These are phyloP conservation scores for Gadopsis marmoratus DNA, from an alignment of 2,797 vertebrate species.

Conservation along the genomic window DNA sequence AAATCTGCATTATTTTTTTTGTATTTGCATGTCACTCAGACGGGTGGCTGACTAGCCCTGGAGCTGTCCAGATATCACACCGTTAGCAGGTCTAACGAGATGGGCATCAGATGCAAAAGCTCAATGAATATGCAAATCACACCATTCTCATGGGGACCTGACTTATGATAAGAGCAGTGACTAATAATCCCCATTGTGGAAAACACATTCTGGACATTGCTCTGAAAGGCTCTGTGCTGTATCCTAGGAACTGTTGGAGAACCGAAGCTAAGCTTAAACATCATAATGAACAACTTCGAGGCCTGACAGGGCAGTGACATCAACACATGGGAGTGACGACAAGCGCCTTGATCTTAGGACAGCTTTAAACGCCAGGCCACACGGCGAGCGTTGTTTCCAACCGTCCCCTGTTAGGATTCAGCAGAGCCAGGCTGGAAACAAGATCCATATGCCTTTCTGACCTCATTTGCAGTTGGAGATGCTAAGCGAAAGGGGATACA, in stretches of 20 bases:
- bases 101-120: slow-evolving; percentile 50
- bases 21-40: slow-evolving; percentile 83
- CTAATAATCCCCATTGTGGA: background rate
- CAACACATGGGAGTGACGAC: slow-evolving; percentile 40
- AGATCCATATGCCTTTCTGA: slow-evolving; percentile 73
- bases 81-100: slow-evolving; percentile 58
- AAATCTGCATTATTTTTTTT: slow-evolving; percentile 38
- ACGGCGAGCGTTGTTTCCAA: slow-evolving; percentile 21
- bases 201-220: slow-evolving; percentile 4
- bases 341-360: slow-evolving; percentile 47
- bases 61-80: slow-evolving; percentile 67
- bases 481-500: slow-evolving; percentile 67
- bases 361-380: slow-evolving; percentile 46
- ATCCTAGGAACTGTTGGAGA: slow-evolving; percentile 2
- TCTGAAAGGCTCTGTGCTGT: background rate
- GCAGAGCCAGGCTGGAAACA: slow-evolving; percentile 56
- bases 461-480: slow-evolving; percentile 80
- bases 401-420: slow-evolving; percentile 26
- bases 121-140: slow-evolving; percentile 69
- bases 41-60: slow-evolving; percentile 60
- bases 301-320: slow-evolving; percentile 43
- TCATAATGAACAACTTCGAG: slow-evolving; percentile 26
- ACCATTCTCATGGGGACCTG: slow-evolving; percentile 44
- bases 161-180: slow-evolving; percentile 31
- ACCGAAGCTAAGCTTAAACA: slow-evolving; percentile 15